phyloP scores from a whole-genome alignment of 2,888 invertebrate genomes.

The Neoascia interrupta region DNA sequence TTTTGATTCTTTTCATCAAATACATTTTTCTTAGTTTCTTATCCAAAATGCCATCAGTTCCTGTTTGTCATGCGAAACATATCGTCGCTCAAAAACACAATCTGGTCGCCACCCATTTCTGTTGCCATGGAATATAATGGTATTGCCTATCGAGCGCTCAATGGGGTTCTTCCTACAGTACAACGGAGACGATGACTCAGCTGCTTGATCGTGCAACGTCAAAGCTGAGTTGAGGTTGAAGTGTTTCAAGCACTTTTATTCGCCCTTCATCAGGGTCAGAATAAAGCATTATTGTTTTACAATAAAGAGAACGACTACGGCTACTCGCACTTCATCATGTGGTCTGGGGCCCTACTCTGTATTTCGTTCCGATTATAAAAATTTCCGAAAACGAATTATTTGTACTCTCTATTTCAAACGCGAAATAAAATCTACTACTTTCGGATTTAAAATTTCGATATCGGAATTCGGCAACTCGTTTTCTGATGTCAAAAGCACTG shows the following conservation, averaged over 20 bases:
- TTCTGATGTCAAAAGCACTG: no score
- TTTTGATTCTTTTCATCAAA: conserved; percentile 84
- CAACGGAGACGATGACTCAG: conserved; percentile 96
- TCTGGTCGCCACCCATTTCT: conserved; percentile 94
- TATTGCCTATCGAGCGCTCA: conserved; percentile 87
- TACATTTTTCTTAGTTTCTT: conserved; percentile 92
- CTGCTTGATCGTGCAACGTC: conserved; percentile 99
- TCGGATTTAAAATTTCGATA: no score
- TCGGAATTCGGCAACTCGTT: no score
- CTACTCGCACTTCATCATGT: conserved; percentile 97
- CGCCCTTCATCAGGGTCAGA: conserved; percentile 89
- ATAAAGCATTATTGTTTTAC: conserved; percentile 98
- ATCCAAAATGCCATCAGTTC: conserved; percentile 91
- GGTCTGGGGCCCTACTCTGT: no score
- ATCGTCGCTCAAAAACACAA: no score
- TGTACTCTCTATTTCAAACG: no score
- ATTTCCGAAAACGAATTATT: no score
- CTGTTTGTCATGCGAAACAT: no score
- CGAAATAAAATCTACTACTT: no score
- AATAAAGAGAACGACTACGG: conserved; percentile 93
- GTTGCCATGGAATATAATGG: conserved; percentile 99
- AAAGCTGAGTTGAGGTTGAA: no score
- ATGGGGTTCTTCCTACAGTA: conserved; percentile 95
- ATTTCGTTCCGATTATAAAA: no score
- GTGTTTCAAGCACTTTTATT: conserved; percentile 91